A percentile compares a stretch with the other conserved stretches of the same genome.
Evolutionary conservation across 2,113 vertebrate species (phyloP).

Genomic region (Sinocyclocheilus rhinocerous): DNA sequence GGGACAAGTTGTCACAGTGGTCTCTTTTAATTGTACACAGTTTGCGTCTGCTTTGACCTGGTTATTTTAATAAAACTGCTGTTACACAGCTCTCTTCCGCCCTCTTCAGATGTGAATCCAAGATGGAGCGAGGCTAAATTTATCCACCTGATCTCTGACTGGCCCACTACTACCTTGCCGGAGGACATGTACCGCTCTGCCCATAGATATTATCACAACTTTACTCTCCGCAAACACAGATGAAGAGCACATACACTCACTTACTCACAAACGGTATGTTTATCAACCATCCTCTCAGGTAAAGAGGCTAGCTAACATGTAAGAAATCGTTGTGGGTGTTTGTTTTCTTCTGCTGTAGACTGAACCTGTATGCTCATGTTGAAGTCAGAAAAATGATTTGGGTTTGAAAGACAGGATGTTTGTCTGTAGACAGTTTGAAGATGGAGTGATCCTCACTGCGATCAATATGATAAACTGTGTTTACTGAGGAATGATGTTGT

Average conservation of each 20-base stretch:
- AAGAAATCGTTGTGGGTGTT: background rate
- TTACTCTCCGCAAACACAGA: constrained; percentile 66
- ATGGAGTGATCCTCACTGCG: background rate
- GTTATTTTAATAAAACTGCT: constrained; percentile 1
- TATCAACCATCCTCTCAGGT: background rate
- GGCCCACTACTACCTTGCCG: constrained; percentile 66
- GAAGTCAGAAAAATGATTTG: background rate
- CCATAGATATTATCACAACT: constrained; percentile 75
- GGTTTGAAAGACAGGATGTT: background rate
- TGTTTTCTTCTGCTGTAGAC: background rate
- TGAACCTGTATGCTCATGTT: background rate
- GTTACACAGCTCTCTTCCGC: background rate
- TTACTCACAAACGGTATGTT: background rate
- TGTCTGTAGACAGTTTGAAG: background rate
- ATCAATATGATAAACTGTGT: constrained; percentile 12
- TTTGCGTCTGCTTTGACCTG: constrained; percentile 26
- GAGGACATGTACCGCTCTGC: constrained; percentile 70
- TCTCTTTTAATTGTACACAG: background rate
- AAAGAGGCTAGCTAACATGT: background rate
- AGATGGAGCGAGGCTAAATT: constrained; percentile 59
- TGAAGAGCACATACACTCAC: background rate
- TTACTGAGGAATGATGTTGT: background rate
- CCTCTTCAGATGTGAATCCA: constrained; percentile 19
- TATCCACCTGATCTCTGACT: constrained; percentile 63
- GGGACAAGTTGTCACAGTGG: background rate